Conservation (phyloP, 2,888 invertebrate genomes). For the Scelioninae gen. 1 region DNA sequence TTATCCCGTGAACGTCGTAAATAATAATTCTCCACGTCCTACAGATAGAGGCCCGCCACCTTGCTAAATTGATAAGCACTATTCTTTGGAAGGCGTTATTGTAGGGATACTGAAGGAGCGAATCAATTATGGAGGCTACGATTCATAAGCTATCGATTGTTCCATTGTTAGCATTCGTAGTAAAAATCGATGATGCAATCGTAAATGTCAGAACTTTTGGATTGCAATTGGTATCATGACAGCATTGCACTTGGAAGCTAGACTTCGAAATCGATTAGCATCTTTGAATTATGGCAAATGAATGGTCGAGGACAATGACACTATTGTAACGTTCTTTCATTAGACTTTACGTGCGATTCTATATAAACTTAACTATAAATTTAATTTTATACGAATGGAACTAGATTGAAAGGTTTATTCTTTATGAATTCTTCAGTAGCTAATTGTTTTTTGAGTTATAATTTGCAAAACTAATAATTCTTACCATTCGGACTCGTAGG, state of each 20-base stretch:
- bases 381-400: no score
- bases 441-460: no score
- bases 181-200: constrained; percentile 59
- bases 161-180: constrained; percentile 53
- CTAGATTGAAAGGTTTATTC: no score
- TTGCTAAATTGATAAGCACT: constrained; percentile 49
- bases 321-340: no score
- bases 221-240: constrained; percentile 13
- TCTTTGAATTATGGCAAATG: constrained; percentile 13
- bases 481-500: constrained; percentile 83
- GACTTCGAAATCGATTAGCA: constrained; percentile 28
- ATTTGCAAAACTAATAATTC: not conserved
- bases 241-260: constrained; percentile 2
- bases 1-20: constrained; percentile 42
- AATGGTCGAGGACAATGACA: not conserved
- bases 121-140: constrained; percentile 52
- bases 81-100: constrained; percentile 38
- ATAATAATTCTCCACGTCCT: constrained; percentile 40
- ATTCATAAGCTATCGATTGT: constrained; percentile 59
- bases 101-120: constrained; percentile 7
- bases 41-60: constrained; percentile 41
- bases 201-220: constrained; percentile 45
- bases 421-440: no score
- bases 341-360: no score
- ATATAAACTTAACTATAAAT: no score